A percentile compares a stretch with the other conserved stretches of the same genome.
phyloP scores from a whole-genome alignment of 2,797 vertebrate genomes.

The Knipowitschia caucasica region DNA sequence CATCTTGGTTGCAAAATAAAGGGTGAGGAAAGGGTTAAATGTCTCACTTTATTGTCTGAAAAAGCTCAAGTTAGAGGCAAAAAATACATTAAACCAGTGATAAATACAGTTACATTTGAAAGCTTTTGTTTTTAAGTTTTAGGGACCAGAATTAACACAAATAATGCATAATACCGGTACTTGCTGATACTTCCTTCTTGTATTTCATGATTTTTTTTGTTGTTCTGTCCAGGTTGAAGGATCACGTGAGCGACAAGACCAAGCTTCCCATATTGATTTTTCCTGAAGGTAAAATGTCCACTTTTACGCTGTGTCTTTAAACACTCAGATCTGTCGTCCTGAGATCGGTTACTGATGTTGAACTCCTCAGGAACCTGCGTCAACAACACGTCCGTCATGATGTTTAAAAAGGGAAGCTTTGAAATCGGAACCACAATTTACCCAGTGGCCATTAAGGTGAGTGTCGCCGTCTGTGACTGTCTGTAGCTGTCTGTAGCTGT shows the following conservation, averaged over 20 bases:
- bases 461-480: too few species aligned
- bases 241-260: conserved; percentile 88
- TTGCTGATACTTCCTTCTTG: conserved; percentile 5
- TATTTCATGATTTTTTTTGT: conserved; percentile 20
- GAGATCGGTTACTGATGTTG: conserved; percentile 37
- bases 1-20: too few species aligned
- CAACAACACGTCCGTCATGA: conserved; percentile 99
- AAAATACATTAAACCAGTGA: too few species aligned
- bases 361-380: conserved; percentile 87
- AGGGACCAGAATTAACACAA: too few species aligned
- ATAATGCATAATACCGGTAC: too few species aligned
- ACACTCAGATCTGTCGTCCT: conserved; percentile 17
- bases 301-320: conserved; percentile 3
- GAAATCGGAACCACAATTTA: conserved; percentile 94
- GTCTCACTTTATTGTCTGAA: too few species aligned
- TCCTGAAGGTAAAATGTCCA: conserved; percentile 86
- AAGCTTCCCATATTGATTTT: conserved; percentile 97
- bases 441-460: conserved; percentile 98
- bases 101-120: too few species aligned
- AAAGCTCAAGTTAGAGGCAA: too few species aligned
- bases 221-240: conserved; percentile 79
- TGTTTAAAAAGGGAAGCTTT: conserved; percentile 99
- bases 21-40: too few species aligned
- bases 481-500: too few species aligned
- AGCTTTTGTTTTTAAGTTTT: too few species aligned